phyloP scores from a whole-genome alignment of 1,140 invertebrate genomes.

The Lepidostoma basale region DNA sequence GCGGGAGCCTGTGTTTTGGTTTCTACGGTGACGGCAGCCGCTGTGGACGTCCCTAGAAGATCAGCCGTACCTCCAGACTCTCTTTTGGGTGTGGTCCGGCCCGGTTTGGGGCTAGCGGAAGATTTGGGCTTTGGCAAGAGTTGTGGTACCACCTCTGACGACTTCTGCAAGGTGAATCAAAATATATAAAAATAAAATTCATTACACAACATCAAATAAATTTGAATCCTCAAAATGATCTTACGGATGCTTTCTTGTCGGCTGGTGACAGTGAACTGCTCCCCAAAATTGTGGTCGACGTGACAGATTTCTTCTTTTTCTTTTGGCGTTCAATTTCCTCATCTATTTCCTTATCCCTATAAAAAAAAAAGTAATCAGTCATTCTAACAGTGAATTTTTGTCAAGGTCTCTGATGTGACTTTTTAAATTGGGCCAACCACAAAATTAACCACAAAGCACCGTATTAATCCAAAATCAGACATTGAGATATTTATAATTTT shows the following conservation, averaged over 20 bases:
- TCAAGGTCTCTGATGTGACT: not conserved
- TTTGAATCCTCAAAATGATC: constrained; percentile 26
- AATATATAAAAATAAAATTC: no score
- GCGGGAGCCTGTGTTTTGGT: constrained; percentile 54
- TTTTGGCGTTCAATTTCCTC: constrained; percentile 84
- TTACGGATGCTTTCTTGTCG: constrained; percentile 59
- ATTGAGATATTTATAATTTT: no score
- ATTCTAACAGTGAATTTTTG: not conserved
- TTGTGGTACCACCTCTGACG: constrained; percentile 57
- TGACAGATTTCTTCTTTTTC: constrained; percentile 72
- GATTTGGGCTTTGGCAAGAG: constrained; percentile 58
- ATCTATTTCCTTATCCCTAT: constrained; percentile 83
- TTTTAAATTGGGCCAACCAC: not conserved
- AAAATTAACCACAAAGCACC: no score
- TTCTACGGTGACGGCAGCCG: constrained; percentile 56
- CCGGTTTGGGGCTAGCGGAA: constrained; percentile 75
- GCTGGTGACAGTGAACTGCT: constrained; percentile 50
- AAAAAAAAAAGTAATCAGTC: constrained; percentile 43
- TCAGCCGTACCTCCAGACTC: constrained; percentile 57
- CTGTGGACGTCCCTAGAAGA: constrained; percentile 56
- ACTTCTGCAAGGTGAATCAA: constrained; percentile 52
- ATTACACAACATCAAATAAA: no score
- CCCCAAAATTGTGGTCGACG: constrained; percentile 54
- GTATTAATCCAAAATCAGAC: no score
- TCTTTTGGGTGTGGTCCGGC: constrained; percentile 60